phyloP scores from a whole-genome alignment of 1,140 invertebrate species.

The Psilanteris sp. region DNA sequence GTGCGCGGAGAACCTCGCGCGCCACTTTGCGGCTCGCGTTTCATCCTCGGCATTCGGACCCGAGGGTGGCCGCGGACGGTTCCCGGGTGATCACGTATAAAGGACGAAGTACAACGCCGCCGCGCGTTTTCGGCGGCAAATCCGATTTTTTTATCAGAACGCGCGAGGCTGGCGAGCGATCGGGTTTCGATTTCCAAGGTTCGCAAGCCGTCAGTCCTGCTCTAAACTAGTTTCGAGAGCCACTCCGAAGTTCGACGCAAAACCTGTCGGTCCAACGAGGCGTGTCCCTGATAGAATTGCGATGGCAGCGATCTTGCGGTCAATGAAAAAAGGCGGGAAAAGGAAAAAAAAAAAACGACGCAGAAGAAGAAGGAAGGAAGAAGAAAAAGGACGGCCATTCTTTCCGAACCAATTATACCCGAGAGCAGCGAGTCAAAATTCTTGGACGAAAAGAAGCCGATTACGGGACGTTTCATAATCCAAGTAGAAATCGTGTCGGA shows the following conservation, averaged over 20 bases:
- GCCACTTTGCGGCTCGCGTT: neutral
- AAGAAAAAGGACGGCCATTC: too few species aligned
- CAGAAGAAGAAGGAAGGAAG: too few species aligned
- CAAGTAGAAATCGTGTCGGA: too few species aligned
- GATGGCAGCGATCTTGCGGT: slow-evolving; percentile 45
- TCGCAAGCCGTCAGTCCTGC: slow-evolving; percentile 39
- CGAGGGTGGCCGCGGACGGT: too few species aligned
- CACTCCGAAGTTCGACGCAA: slow-evolving; percentile 29
- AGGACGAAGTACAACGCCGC: too few species aligned
- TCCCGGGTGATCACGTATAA: too few species aligned
- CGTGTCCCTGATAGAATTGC: slow-evolving; percentile 59
- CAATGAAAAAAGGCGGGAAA: slow-evolving; percentile 40
- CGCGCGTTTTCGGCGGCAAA: slow-evolving; percentile 7
- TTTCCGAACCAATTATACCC: too few species aligned
- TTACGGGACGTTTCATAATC: too few species aligned
- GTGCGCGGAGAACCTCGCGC: slow-evolving; percentile 33
- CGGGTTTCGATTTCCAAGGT: slow-evolving; percentile 50
- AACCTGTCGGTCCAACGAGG: slow-evolving; percentile 57
- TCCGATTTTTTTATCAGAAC: slow-evolving; percentile 49
- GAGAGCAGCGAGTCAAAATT: too few species aligned
- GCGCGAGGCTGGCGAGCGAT: slow-evolving; percentile 37
- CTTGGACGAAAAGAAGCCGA: too few species aligned
- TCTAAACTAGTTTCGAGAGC: slow-evolving; percentile 56
- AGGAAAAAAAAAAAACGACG: too few species aligned
- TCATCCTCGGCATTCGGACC: too few species aligned